phyloP scores from a whole-genome alignment of 1,140 invertebrate genomes.

The Heliconius hermathena region DNA sequence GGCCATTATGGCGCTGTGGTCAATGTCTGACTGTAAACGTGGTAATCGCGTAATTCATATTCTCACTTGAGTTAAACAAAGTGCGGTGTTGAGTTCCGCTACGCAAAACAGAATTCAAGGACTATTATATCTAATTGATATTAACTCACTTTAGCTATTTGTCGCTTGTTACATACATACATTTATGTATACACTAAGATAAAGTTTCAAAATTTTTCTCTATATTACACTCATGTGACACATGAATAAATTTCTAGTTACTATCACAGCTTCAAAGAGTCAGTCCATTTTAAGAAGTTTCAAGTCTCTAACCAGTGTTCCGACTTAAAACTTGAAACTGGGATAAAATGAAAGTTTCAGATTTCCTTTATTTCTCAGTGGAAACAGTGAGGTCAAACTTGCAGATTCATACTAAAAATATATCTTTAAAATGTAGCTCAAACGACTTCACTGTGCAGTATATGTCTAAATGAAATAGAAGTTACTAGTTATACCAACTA shows the following conservation, averaged over 20 bases:
- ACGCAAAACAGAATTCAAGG: too few species aligned
- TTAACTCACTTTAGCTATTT: too few species aligned
- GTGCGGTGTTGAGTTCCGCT: too few species aligned
- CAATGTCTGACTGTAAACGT: too few species aligned
- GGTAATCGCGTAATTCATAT: too few species aligned
- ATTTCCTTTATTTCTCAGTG: slow-evolving; percentile 30
- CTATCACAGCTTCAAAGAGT: slow-evolving; percentile 27
- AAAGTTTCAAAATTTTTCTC: slow-evolving; percentile 27
- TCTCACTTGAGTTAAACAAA: too few species aligned
- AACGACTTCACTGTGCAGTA: background rate
- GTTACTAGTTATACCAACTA: background rate
- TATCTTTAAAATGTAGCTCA: slow-evolving; percentile 6
- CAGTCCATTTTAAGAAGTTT: slow-evolving; percentile 28
- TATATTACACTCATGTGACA: slow-evolving; percentile 65
- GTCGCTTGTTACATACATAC: background rate
- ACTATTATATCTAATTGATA: background rate
- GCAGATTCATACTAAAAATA: slow-evolving; percentile 13
- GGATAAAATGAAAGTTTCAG: slow-evolving; percentile 37
- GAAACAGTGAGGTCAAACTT: slow-evolving; percentile 28
- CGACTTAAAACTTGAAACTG: slow-evolving; percentile 32
- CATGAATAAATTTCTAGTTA: slow-evolving; percentile 51
- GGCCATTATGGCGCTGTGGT: too few species aligned
- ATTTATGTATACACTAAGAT: background rate
- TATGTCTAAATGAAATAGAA: background rate
- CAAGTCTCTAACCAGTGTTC: slow-evolving; percentile 30